Evolutionary conservation across 2,797 vertebrate genomes (phyloP).

Genomic region (Alauda arvensis): DNA sequence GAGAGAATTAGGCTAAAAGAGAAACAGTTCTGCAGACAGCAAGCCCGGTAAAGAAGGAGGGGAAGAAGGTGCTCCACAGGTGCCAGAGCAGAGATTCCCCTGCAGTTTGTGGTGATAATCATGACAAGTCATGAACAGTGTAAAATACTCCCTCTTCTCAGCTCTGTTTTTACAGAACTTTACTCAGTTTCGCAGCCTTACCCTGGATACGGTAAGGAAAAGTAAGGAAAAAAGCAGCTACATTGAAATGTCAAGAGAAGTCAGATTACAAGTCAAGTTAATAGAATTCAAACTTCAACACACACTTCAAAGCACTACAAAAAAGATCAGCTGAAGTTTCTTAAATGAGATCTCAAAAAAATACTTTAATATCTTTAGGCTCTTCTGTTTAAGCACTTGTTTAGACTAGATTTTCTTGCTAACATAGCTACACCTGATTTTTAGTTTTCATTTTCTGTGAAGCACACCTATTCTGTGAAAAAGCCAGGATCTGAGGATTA

Average conservation of each 20-base stretch:
- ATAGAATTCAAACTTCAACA: neutral
- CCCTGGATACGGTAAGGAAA: accelerated
- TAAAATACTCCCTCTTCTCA: neutral
- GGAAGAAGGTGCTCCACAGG: neutral
- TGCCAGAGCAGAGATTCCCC: neutral
- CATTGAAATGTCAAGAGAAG: neutral
- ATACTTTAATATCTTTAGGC: neutral
- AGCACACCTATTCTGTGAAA: neutral
- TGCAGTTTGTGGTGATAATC: too few relatives aligned
- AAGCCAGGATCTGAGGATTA: neutral
- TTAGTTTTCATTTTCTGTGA: neutral
- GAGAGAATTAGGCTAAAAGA: neutral
- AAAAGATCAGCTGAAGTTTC: neutral
- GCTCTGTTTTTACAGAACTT: neutral
- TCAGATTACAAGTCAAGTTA: neutral
- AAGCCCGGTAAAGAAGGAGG: neutral
- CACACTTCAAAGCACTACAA: neutral
- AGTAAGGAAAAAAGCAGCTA: neutral
- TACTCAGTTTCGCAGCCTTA: neutral
- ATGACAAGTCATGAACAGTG: neutral
- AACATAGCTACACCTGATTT: neutral
- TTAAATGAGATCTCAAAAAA: neutral
- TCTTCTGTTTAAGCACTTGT: neutral
- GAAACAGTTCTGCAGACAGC: neutral
- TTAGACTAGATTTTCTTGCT: neutral